phyloP scores from a whole-genome alignment of 92 coral and sea anemone species.

The Muricea muricata region DNA sequence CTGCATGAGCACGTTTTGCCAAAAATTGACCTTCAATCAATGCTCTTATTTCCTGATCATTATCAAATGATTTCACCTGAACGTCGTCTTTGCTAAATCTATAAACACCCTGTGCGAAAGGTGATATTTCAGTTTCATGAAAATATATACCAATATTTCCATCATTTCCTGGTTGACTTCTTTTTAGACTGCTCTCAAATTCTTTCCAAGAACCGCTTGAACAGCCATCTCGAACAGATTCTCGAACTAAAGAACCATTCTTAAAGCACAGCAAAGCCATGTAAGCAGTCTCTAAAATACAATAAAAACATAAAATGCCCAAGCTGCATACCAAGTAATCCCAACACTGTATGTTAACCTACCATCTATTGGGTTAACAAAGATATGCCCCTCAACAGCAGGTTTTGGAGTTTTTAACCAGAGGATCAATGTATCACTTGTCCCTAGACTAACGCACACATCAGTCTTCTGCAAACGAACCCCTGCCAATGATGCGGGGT shows the following conservation, averaged over 20 bases:
- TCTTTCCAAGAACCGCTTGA: conserved; percentile 87
- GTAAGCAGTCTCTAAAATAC: conserved; percentile 77
- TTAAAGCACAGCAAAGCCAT: conserved; percentile 97
- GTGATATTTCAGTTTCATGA: conserved; percentile 88
- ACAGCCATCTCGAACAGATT: conserved; percentile 78
- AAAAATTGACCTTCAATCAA: conserved; percentile 91
- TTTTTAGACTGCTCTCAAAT: conserved; percentile 72
- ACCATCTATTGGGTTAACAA: conserved; percentile 96
- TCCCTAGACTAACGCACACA: conserved; percentile 90
- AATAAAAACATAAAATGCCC: not conserved
- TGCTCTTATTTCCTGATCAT: conserved; percentile 88
- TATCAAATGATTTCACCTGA: conserved; percentile 73
- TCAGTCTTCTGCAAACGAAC: conserved; percentile 84
- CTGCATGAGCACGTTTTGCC: conserved; percentile 97
- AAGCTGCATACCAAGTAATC: not conserved
- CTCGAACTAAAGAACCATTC: conserved; percentile 94
- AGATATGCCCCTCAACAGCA: conserved; percentile 93
- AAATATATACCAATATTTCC: conserved; percentile 97
- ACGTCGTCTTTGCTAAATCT: conserved; percentile 76
- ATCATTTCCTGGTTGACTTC: conserved; percentile 84
- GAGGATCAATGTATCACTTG: conserved; percentile 93
- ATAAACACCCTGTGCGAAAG: conserved; percentile 90
- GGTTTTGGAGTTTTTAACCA: conserved; percentile 85
- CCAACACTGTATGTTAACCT: conserved; percentile 10
- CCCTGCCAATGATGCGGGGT: conserved; percentile 99